phyloP scores from a whole-genome alignment of 2,113 vertebrate species.

The Chrysemys picta region DNA sequence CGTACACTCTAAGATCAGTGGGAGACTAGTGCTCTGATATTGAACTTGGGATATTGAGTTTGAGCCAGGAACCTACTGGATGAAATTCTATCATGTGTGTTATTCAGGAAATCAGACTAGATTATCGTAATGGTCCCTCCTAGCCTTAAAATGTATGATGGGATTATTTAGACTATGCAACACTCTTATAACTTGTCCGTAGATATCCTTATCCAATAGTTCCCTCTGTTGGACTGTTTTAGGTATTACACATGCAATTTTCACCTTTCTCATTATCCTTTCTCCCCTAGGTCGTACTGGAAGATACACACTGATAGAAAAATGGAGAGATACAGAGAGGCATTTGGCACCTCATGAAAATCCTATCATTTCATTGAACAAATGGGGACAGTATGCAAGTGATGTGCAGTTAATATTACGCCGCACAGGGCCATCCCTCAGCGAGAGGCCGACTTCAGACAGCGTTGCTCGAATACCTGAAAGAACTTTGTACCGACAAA shows the following conservation, averaged over 20 bases:
- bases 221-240: not conserved
- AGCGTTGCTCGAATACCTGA: constrained; percentile 88
- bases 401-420: constrained; percentile 95
- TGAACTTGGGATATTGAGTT: not conserved
- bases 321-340: constrained; percentile 95
- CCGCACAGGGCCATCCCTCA: constrained; percentile 93
- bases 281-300: constrained; percentile 89
- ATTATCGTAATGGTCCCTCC: not conserved
- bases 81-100: not conserved
- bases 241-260: not conserved
- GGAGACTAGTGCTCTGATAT: not conserved
- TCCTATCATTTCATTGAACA: constrained; percentile 94
- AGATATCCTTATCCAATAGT: not conserved
- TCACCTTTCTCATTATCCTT: constrained; percentile 5
- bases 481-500: constrained; percentile 93
- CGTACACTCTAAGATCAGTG: not conserved
- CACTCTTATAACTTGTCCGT: not conserved
- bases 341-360: constrained; percentile 94
- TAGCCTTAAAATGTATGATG: not conserved
- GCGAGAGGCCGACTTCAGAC: constrained; percentile 92
- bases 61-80: not conserved
- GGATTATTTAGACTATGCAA: not conserved
- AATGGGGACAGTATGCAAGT: constrained; percentile 97
- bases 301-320: constrained; percentile 95
- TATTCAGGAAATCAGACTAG: not conserved